Conservation (phyloP, 2,113 vertebrate genomes). For the Tragulus kanchil region DNA sequence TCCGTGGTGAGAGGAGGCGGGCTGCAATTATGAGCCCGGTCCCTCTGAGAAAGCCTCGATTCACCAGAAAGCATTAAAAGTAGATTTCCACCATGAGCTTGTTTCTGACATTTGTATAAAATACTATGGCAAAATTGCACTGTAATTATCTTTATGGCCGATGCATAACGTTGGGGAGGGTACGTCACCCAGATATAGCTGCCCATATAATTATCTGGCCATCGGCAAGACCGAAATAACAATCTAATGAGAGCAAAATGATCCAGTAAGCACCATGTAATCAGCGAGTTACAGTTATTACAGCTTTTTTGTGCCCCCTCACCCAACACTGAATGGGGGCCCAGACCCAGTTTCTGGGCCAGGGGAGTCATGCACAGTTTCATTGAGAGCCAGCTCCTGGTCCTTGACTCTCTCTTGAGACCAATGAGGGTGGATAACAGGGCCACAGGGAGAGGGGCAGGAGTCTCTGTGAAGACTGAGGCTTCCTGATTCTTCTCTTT, state of each 20-base stretch:
- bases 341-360: constrained; percentile 18
- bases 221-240: constrained; percentile 78
- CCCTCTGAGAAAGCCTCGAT: constrained; percentile 70
- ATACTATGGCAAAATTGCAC: constrained; percentile 80
- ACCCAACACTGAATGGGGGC: constrained; percentile 50
- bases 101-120: constrained; percentile 79
- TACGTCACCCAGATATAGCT: constrained; percentile 70
- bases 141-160: constrained; percentile 79
- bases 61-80: constrained; percentile 71
- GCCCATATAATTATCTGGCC: constrained; percentile 75
- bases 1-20: constrained; percentile 32
- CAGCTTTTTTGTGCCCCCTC: constrained; percentile 70
- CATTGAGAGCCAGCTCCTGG: not conserved
- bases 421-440: not conserved
- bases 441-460: not conserved
- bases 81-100: constrained; percentile 77
- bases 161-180: constrained; percentile 51
- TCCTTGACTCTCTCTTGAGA: not conserved
- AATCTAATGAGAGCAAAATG: constrained; percentile 81
- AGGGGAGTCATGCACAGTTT: not conserved
- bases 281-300: constrained; percentile 81
- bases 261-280: constrained; percentile 71
- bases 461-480: not conserved
- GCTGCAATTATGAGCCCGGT: constrained; percentile 54
- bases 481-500: not conserved